Evolutionary conservation across 2,888 invertebrate species (phyloP).

Genomic region (Lochmaea capreae): DNA sequence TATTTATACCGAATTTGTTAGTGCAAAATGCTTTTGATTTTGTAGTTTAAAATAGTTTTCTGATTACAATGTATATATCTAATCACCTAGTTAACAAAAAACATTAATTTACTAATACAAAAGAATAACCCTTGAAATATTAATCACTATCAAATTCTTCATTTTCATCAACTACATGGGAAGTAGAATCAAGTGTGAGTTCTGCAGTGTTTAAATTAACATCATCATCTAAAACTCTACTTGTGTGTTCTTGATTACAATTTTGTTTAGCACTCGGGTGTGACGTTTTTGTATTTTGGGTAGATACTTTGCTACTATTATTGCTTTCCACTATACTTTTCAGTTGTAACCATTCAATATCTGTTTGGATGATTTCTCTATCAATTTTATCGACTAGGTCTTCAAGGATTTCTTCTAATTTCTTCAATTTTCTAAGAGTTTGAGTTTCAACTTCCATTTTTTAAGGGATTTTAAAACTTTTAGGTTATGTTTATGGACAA

Average conservation of each 20-base stretch:
- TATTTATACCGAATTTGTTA: too few relatives aligned
- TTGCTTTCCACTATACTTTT: conserved; percentile 44
- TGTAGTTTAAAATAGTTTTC: too few relatives aligned
- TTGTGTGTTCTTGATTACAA: neutral
- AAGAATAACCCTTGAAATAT: conserved; percentile 8
- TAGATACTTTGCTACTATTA: neutral
- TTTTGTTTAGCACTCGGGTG: neutral
- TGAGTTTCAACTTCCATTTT: conserved; percentile 43
- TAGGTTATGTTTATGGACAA: too few relatives aligned
- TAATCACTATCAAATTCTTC: conserved; percentile 51
- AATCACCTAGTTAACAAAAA: too few relatives aligned
- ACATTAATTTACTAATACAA: too few relatives aligned
- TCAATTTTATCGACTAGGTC: conserved; percentile 51
- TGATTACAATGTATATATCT: too few relatives aligned
- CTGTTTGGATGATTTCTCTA: conserved; percentile 53
- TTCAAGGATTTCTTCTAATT: conserved; percentile 44
- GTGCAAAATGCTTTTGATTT: too few relatives aligned
- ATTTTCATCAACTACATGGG: conserved; percentile 5
- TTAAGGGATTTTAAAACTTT: neutral
- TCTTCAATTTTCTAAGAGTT: conserved; percentile 44
- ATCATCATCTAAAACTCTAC: conserved; percentile 17
- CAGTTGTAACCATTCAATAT: conserved; percentile 55
- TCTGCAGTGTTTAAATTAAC: conserved; percentile 22
- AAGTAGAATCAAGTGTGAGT: conserved; percentile 17
- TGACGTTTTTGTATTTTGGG: neutral